phyloP scores from a whole-genome alignment of 1,140 invertebrate species.

The Mesaphorura yosii region DNA sequence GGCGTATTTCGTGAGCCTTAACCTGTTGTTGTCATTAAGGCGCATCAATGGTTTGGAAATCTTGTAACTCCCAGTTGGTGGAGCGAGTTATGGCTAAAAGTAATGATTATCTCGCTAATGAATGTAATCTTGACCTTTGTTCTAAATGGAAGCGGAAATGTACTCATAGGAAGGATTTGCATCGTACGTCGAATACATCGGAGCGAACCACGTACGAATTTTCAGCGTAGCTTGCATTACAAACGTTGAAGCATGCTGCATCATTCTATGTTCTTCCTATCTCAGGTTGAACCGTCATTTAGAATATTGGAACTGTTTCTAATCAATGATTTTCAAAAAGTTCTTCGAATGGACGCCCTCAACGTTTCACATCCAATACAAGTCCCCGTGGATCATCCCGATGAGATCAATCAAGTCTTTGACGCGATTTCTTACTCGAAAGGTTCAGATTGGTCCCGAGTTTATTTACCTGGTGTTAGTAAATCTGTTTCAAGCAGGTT shows the following conservation, averaged over 20 bases:
- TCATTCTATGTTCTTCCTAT: slow-evolving; percentile 3
- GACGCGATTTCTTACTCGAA: slow-evolving; percentile 46
- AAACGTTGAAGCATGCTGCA: not conserved
- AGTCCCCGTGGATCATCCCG: slow-evolving; percentile 40
- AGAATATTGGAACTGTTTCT: slow-evolving; percentile 41
- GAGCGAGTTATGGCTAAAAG: slow-evolving; percentile 38
- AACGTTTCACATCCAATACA: slow-evolving; percentile 46
- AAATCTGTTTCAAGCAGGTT: slow-evolving; percentile 34
- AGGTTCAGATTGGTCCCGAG: slow-evolving; percentile 31
- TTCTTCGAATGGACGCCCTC: slow-evolving; percentile 41
- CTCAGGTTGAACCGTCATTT: slow-evolving; percentile 35
- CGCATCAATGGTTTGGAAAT: slow-evolving; percentile 52
- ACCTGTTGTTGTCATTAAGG: not conserved
- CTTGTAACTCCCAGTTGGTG: slow-evolving; percentile 48
- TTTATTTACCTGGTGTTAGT: not conserved
- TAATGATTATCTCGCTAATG: too few relatives aligned
- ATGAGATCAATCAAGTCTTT: slow-evolving; percentile 47
- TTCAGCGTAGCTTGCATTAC: slow-evolving; percentile 16
- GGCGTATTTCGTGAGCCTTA: not conserved
- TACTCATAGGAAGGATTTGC: slow-evolving; percentile 54
- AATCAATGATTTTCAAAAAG: slow-evolving; percentile 37
- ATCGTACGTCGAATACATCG: slow-evolving; percentile 39
- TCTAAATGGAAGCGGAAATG: slow-evolving; percentile 40
- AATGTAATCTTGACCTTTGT: slow-evolving; percentile 31
- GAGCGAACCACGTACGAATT: slow-evolving; percentile 32